Percentiles rank a stretch among this genome's conserved stretches.
Conservation (phyloP, 2,797 vertebrate species). For the Chaenodraco wilsoni region DNA sequence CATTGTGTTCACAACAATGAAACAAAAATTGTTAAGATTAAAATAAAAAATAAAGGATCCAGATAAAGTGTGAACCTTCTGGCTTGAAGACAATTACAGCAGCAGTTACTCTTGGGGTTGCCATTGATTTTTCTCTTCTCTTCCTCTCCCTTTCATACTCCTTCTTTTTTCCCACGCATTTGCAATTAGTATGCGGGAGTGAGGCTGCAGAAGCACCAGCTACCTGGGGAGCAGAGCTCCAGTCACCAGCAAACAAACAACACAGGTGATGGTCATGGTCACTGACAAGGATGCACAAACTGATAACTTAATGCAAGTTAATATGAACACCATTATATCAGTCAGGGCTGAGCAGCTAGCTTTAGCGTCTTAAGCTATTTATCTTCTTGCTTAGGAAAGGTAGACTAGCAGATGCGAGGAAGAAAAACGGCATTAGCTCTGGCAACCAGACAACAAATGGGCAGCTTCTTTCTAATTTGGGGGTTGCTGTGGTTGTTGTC, state of each 20-base stretch:
- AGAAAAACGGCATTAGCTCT: constrained; percentile 20
- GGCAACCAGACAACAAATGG: constrained; percentile 35
- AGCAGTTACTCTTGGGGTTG: constrained; percentile 61
- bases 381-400: constrained; percentile 10
- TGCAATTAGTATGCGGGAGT: constrained; percentile 72
- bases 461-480: constrained; percentile 43
- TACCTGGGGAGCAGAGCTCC: constrained; percentile 51
- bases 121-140: constrained; percentile 67
- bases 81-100: constrained; percentile 77
- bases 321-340: constrained; percentile 2
- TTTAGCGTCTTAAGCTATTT: constrained; percentile 24
- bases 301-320: constrained; percentile 6
- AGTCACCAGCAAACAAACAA: constrained; percentile 50
- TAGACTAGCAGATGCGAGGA: constrained; percentile 11
- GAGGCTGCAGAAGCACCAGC: constrained; percentile 42
- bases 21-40: constrained; percentile 3
- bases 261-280: constrained; percentile 6
- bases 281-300: constrained; percentile 14
- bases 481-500: constrained; percentile 19
- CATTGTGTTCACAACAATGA: background rate
- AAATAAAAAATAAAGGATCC: background rate
- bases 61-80: constrained; percentile 64
- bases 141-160: constrained; percentile 43
- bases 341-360: constrained; percentile 6
- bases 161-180: constrained; percentile 77